Conservation (phyloP, 2,113 vertebrate species). For the Cyrtonyx montezumae region DNA sequence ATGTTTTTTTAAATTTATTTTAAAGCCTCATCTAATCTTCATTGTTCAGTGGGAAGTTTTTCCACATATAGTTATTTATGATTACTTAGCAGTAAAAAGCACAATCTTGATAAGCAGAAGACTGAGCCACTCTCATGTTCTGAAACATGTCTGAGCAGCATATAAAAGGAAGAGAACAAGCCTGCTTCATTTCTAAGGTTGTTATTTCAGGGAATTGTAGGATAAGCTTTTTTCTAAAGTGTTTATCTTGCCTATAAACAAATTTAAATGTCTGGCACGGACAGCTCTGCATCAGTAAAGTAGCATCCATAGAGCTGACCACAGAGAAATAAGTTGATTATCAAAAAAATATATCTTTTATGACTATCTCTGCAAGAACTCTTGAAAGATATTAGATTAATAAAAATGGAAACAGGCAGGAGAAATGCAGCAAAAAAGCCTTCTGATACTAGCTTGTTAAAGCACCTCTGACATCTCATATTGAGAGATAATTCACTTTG, state of each 20-base stretch:
- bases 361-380: neutral
- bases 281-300: neutral
- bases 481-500: neutral
- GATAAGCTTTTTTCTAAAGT: slow-evolving; percentile 48
- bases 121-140: neutral
- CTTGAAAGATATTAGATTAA: neutral
- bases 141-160: slow-evolving; percentile 51
- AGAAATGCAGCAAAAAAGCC: neutral
- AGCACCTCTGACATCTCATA: neutral
- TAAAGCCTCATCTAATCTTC: slow-evolving; percentile 65
- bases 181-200: neutral
- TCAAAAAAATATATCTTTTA: neutral
- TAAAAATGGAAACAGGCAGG: neutral
- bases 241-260: slow-evolving; percentile 39
- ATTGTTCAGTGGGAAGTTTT: slow-evolving; percentile 66
- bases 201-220: neutral
- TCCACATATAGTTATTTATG: slow-evolving; percentile 55
- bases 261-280: neutral
- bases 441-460: neutral
- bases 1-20: slow-evolving; percentile 54
- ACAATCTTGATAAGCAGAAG: slow-evolving; percentile 59
- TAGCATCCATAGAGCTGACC: neutral
- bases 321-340: neutral
- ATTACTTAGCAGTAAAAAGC: slow-evolving; percentile 63
- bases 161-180: neutral